Percentiles rank a stretch among this genome's conserved stretches.
Conservation (phyloP, 1,140 invertebrate species). For the Melanaphis sacchari region DNA sequence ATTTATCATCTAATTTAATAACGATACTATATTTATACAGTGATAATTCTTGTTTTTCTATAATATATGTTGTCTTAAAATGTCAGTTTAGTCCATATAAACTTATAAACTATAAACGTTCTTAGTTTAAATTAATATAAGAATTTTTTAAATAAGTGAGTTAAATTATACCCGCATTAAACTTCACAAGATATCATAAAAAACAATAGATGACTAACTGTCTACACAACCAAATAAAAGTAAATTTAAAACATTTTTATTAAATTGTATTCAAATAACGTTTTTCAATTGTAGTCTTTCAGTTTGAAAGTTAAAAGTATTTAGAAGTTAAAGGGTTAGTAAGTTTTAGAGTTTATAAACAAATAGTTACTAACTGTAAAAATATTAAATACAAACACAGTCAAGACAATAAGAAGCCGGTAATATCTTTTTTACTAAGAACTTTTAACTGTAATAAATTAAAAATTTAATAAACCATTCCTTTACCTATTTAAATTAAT, state of each 20-base stretch:
- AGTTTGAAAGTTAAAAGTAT: neutral
- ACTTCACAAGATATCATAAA: neutral
- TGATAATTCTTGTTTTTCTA: too few relatives aligned
- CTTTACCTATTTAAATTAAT: too few relatives aligned
- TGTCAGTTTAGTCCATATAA: neutral
- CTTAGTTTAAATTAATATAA: neutral
- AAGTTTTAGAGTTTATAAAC: neutral
- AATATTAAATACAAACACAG: neutral
- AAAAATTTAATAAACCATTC: too few relatives aligned
- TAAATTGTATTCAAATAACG: neutral
- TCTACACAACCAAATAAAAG: neutral
- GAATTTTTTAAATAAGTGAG: neutral
- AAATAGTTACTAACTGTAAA: neutral
- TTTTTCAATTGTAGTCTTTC: neutral
- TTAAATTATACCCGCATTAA: neutral
- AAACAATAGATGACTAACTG: neutral
- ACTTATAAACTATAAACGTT: neutral
- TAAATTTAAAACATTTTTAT: constrained; percentile 1
- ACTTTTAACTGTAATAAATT: neutral
- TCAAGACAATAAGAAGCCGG: neutral
- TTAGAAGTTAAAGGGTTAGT: neutral
- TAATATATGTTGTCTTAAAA: neutral
- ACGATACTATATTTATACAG: neutral
- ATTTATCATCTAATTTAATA: neutral
- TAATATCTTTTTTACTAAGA: neutral